These are phyloP conservation scores for Rhinopomastus cyanomelas DNA, from an alignment of 2,113 vertebrate genomes.

Conservation along the genomic window DNA sequence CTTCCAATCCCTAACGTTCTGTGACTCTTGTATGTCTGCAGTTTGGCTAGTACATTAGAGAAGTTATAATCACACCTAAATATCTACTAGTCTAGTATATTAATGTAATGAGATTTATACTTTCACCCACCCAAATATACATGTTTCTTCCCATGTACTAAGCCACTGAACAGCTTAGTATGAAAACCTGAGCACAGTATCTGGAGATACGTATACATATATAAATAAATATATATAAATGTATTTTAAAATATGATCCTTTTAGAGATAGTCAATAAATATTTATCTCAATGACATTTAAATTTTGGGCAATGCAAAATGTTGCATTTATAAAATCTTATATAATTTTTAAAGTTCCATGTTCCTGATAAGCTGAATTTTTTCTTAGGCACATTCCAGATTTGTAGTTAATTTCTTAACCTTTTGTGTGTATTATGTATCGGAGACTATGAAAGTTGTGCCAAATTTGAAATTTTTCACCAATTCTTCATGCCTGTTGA, in stretches of 20 bases:
- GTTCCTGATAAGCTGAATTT: background rate
- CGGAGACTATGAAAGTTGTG: background rate
- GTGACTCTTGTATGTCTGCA: background rate
- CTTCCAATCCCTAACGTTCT: too few species aligned
- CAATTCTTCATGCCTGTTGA: background rate
- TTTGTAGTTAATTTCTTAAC: background rate
- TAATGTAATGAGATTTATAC: background rate
- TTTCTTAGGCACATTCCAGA: background rate
- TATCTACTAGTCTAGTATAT: background rate
- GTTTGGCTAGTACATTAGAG: background rate
- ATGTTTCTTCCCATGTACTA: background rate
- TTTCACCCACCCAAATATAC: background rate
- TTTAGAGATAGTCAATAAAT: background rate
- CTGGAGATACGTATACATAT: background rate
- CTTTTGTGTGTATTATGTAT: background rate
- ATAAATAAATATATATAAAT: too few species aligned
- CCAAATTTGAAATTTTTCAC: background rate
- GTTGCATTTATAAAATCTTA: background rate
- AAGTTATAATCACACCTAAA: background rate
- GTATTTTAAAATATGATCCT: background rate
- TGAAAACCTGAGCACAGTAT: background rate
- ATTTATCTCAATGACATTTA: background rate
- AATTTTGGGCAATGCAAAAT: background rate
- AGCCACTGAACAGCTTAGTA: background rate
- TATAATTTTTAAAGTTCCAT: background rate